Conservation (phyloP, 2,797 vertebrate species). For the Esox masquinongy region DNA sequence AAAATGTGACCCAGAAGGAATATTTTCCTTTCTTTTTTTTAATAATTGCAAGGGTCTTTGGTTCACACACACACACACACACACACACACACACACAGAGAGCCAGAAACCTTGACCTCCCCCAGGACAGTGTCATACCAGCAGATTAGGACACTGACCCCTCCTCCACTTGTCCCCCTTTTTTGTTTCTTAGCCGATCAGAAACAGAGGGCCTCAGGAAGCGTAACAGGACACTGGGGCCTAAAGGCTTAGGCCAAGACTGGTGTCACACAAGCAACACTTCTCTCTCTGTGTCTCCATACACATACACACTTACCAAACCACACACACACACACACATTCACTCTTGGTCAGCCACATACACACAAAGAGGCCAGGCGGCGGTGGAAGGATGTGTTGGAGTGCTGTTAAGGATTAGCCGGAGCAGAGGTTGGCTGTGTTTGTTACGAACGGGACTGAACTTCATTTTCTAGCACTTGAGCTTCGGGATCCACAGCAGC, state of each 20-base stretch:
- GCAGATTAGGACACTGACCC: constrained; percentile 70
- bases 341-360: constrained; percentile 30
- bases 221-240: constrained; percentile 76
- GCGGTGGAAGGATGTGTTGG: constrained; percentile 40
- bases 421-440: constrained; percentile 35
- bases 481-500: not conserved
- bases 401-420: constrained; percentile 58
- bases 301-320: constrained; percentile 52
- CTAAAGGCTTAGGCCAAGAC: constrained; percentile 52
- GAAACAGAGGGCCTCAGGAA: constrained; percentile 59
- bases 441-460: constrained; percentile 5
- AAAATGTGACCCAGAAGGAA: too few species aligned
- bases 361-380: constrained; percentile 21
- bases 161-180: constrained; percentile 61
- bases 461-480: not conserved
- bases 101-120: not conserved
- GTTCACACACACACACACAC: constrained; percentile 48
- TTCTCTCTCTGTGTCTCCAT: constrained; percentile 18
- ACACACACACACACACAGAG: constrained; percentile 2
- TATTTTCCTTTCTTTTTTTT: too few species aligned
- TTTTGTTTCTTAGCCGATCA: constrained; percentile 64
- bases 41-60: too few species aligned
- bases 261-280: constrained; percentile 52
- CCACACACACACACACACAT: constrained; percentile 27
- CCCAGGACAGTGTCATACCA: constrained; percentile 58